These are phyloP conservation scores for Camarhynchus parvulus DNA, from an alignment of 2,113 vertebrate genomes.

Conservation along the genomic window DNA sequence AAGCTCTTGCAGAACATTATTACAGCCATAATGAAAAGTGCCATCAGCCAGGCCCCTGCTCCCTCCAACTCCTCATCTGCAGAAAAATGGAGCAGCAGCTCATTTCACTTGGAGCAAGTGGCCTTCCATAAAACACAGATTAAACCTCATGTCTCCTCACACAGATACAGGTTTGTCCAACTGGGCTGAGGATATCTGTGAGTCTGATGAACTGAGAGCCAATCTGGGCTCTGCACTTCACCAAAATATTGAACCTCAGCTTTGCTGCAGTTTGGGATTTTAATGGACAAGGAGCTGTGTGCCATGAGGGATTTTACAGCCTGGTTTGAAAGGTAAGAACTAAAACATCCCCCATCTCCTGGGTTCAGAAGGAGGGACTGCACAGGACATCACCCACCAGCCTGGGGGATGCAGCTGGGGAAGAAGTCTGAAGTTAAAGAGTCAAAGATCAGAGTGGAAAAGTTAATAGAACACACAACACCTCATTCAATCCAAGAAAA, in stretches of 20 bases:
- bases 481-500: neutral
- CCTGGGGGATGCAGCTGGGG: neutral
- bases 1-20: neutral
- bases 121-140: neutral
- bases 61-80: neutral
- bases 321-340: neutral
- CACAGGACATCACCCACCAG: neutral
- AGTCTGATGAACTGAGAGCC: neutral
- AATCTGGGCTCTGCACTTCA: neutral
- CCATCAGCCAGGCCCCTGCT: neutral
- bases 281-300: too few relatives aligned
- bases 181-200: neutral
- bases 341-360: neutral
- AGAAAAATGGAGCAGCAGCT: neutral
- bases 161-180: rapidly evolving
- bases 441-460: neutral
- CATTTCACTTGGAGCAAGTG: neutral
- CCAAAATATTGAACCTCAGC: neutral
- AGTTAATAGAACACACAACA: neutral
- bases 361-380: neutral
- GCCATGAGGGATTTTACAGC: neutral
- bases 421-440: rapidly evolving
- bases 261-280: neutral
- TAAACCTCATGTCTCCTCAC: neutral
- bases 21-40: neutral